Evolutionary conservation across 2,888 invertebrate species (phyloP), one percentile per base, ranked within the genome.

Genomic region (Orchesella flavescens): DNA sequence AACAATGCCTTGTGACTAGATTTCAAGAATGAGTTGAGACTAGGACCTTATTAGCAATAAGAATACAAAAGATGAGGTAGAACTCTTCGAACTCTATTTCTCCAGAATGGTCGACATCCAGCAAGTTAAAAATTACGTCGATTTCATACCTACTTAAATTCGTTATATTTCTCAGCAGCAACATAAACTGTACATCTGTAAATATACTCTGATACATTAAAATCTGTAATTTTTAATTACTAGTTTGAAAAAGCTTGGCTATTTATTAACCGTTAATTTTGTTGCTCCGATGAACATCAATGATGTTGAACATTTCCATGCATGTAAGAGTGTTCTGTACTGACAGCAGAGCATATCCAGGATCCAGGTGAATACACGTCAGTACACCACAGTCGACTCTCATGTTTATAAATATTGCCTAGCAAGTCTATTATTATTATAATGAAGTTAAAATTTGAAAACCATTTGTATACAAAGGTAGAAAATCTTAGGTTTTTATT

Each of bases 51-150:
- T 87, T 87, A 15, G 89, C 88, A 21, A 89, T 85, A 9, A 89
- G 84, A 57, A 89, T 89, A 68, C 89, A 89, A 66, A 88, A 87
- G 3, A 89, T 81, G 0, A 89, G 85, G 74, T 89, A 89, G 83
- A 89, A 89, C 75, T 89, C 89, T 57, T 89, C 89, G 83, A 89
- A 89, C 57, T 89, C 89, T 21, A 89, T 89, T 72, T 87, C 86
- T 1, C 89, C 89, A 1, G 89, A 89, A 13, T 88, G 88, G 79
- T 89, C 89, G 46, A 89, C 87, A 83, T 89, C 89, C n/a, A 89
- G 74, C 46, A 89, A 84, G 75, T 89, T 88, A 83, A 89, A 89
- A 24, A 89, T 84, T n/a, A 76, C 77, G 72, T 89, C 89, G 7
- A 88, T 86, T 65, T 89, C 86, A 21, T 75, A 73, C 49, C 46